Evolutionary conservation across 92 coral and sea anemone species (phyloP), one percentile per base, ranked within the genome.

Genomic region (Nematostella vectensis): DNA sequence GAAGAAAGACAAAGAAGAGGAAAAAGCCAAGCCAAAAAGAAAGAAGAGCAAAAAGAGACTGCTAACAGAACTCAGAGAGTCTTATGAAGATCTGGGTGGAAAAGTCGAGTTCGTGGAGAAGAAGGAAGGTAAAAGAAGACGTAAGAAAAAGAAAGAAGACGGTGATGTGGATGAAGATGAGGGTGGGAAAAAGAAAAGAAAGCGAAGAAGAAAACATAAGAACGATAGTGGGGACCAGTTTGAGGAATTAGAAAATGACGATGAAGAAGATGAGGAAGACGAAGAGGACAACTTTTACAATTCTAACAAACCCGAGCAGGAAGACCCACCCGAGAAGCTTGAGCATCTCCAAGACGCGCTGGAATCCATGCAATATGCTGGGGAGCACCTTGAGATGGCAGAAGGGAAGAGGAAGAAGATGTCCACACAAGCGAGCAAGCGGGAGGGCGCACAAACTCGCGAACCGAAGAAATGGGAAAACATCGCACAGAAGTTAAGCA

Each of bases 401-500:
- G 72, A 59, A 16, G 72, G 63, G 50, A 66, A 55, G 17, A 62
- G 63, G 29, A 59, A 50, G 16, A 40, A 54, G 29, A 26, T 26
- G 3, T 15, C 39, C 43, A 52, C 1, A 17, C 70, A 66, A 19
- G 29, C 40, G 4, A 28, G 45, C 9, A 21, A 31, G 47, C 54
- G 54, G 11, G 72, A 55, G 48, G 55, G 45, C 9, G 63, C 63
- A 20, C 38, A 27, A 21, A 66, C 55, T 2, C 62, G 72, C 11
- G 19, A 42, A 15, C 29, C 33, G 6, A 63, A 33, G 15, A 57
- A 51, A 0, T 75, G 81, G 81, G 67, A 75, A 54, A 49, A 4
- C 0, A 27, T 75, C 4, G 81, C 81, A 26, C 63, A 70, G 8
- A 61, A 47, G 27, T 62, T 75, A 3, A 75, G 74, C 2, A 47